These are phyloP conservation scores for Odontesthes bonariensis DNA, from an alignment of 2,113 vertebrate species.

Conservation along the genomic window DNA sequence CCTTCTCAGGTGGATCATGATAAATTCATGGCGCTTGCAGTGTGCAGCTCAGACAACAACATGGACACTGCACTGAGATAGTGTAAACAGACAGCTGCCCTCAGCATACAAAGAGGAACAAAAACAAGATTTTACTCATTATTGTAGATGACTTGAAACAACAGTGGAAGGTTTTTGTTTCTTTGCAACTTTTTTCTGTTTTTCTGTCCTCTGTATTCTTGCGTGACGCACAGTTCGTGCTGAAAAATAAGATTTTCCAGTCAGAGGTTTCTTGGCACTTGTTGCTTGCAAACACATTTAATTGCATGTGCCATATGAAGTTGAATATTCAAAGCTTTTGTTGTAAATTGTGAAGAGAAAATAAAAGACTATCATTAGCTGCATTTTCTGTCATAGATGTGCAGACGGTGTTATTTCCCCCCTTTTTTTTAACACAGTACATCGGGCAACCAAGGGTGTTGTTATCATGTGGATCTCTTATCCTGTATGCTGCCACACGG, in stretches of 20 bases:
- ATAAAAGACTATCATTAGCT: conserved; percentile 39
- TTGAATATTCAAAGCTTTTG: conserved; percentile 54
- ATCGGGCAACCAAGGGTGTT: conserved; percentile 18
- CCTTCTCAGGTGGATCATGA: conserved; percentile 26
- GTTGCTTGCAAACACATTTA: conserved; percentile 79
- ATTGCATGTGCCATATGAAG: conserved; percentile 76
- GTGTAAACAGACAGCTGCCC: conserved; percentile 12
- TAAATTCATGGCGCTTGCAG: conserved; percentile 5
- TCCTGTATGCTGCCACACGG: background rate
- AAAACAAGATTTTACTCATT: conserved; percentile 15
- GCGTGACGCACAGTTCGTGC: background rate
- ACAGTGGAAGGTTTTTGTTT: background rate
- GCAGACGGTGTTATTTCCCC: conserved; percentile 3
- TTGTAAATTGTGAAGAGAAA: conserved; percentile 53
- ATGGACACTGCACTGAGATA: conserved; percentile 5
- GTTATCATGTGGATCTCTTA: conserved; percentile 35
- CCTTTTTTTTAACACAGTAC: background rate
- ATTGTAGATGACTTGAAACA: conserved; percentile 13
- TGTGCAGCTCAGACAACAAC: conserved; percentile 17
- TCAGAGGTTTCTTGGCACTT: conserved; percentile 57
- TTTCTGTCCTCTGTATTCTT: conserved; percentile 22
- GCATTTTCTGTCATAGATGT: conserved; percentile 28
- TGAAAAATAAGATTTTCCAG: conserved; percentile 36
- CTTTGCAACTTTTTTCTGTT: background rate
- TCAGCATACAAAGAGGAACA: conserved; percentile 3